Base-by-base conservation (phyloP, 2,797 vertebrate species). In the Novumbra hubbsi region DNA sequence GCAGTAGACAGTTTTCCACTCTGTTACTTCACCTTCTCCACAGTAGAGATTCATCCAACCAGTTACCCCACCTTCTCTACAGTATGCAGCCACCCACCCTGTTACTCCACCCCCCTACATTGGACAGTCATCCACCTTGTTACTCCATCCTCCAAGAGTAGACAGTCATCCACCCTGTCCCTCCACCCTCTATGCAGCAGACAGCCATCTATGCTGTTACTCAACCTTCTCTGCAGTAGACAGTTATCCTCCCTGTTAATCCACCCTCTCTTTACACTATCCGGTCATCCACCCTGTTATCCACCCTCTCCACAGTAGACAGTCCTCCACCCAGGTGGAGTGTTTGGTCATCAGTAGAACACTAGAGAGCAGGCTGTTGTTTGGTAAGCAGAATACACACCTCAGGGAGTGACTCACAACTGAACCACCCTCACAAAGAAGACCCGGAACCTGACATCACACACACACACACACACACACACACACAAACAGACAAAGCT, bases 401-500 rank as follows among this genome's bases (percentile, higher is more conserved):
- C 24, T 27, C 48, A 4, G 12, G 8, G 68, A 70, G 68, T 17
- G 68, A 28, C 68, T 70, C 48, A 52, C 27, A 57, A 57, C 9
- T 57, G 55, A 70, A 49, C 60, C 27, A 14, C 52, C 32, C 28
- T 69, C 66, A 48, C 34, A 60, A 45, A 69, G 60, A 34, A 70
- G 49, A 71, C 62, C 28, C 16, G 15, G 62, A 64, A 64, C 28
- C 62, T 64, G 27, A 32, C 27, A 64, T 32, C 72, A 76, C 19
- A 78, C 74, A 72, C 41, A 45, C 41, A 38, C 34, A 38, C 27
- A 78, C 68, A 68, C 73, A 34, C 34, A 38, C 34, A 38, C 34
- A 38, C 34, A 38, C 34, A 45, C 41, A 45, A 1, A 45, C 32
- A 78, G 70, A 69, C 73, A 34, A 81, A 72, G 49, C 72, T 74